Base-by-base conservation (phyloP, 2,113 vertebrate genomes). In the Panthera leo region DNA sequence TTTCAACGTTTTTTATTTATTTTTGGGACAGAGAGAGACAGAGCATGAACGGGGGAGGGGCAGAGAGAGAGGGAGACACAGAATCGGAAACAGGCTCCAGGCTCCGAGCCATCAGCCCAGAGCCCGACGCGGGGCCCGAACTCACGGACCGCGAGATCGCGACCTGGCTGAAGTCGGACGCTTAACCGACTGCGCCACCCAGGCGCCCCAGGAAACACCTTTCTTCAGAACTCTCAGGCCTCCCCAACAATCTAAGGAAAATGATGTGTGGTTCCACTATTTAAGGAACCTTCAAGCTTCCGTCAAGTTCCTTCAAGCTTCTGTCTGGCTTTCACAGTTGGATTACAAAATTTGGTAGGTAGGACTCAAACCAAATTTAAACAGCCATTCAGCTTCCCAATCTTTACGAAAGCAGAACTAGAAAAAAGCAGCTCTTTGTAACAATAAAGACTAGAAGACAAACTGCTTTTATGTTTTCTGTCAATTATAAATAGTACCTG, bases 181-280 rank as follows among this genome's bases (percentile, higher is more conserved):
- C n/a, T n/a, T n/a, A n/a, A n/a, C n/a, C n/a, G n/a, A n/a, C n/a
- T n/a, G n/a, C n/a, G n/a, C n/a, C n/a, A n/a, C n/a, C n/a, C n/a
- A n/a, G n/a, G n/a, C n/a, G n/a, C n/a, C n/a, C n/a, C n/a, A 92
- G 36, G 45, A 94, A 84, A 68, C n/a, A 63, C 13, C 34, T 31
- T 93, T 91, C 51, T 94, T 95, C 58, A 97, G 36, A 82, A 14
- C 21, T 36, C 63, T 65, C 55, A 6, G 36, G 23, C 79, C 90
- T 84, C 79, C 23, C 68, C 36, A 68, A 25, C 4, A 53, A 75
- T 19, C 18, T 31, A 45, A 29, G 61, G 39, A 71, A 92, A 91
- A 75, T 0, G 21, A 83, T 1, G 75, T 21, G 16, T 2, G 1
- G 45, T n/a, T 78, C 58, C 89, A 5, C 21, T 63, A n/a, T 39